Evolutionary conservation across 1,140 invertebrate genomes (phyloP), one percentile per base, ranked within the genome.

Genomic region (Pogonognathellus flavescens): DNA sequence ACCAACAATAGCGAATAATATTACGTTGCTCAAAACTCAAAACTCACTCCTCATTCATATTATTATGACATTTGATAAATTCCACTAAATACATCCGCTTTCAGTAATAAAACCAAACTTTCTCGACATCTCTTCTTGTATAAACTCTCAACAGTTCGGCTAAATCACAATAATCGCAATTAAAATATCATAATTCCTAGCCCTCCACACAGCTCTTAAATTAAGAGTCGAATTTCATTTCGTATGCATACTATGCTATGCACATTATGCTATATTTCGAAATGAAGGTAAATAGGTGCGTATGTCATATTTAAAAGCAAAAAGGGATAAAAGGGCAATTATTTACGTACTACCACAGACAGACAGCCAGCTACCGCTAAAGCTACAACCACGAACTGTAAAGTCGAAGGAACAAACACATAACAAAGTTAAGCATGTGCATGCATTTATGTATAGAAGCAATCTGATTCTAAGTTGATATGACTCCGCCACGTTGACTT

Each of bases 401-500:
- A 20, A 66, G 62, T 25, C 10, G 31, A 41, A 41, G 2, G 6
- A 41, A 41, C 31, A 41, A 41, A 41, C 31, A 41, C 31, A 41
- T 41, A 41, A 41, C 31, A 41, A 41, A 41, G 31, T 41, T 41
- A n/a, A 57, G 53, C 11, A n/a, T 14, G 53, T 14, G 53, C 53
- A 14, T 14, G 9, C 11, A n/a, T n/a, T 57, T 13, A 57, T n/a
- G 3, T 57, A 9, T 14, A n/a, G n/a, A n/a, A 9, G n/a, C 11
- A 57, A 57, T n/a, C 53, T 13, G 11, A 57, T 14, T 57, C 53
- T 9, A 57, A 13, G n/a, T 57, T 76, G 70, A 25, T 31, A 14
- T 76, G 70, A 76, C 70, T 49, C 70, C 41, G 70, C 70, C 70
- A 76, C 41, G 31, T 76, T 76, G 31, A 76, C 70, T 76, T 76